Evolutionary conservation across 1,140 invertebrate species (phyloP), one percentile per base, ranked within the genome.

Genomic region (Drosophila orena): DNA sequence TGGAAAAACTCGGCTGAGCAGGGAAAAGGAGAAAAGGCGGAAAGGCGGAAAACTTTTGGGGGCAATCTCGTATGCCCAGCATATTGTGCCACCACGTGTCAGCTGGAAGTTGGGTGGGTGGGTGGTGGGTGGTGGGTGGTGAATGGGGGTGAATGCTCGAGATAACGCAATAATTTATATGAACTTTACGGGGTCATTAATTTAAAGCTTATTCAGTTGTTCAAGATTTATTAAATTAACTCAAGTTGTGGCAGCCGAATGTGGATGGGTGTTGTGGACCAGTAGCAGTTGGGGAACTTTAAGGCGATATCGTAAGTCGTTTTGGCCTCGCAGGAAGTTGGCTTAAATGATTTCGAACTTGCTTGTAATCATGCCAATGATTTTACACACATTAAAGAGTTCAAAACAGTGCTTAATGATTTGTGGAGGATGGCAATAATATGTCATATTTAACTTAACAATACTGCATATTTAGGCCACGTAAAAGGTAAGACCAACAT

Each of bases 201-300:
- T 91, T 91, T 91, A 89, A 91, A 91, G 90, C 90, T 91, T 89
- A 91, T 91, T 91, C 90, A 91, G 90, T 91, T 91, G 90, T 91
- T 91, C 80, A 91, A 91, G 90, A 91, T 91, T 91, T 91, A 91
- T 91, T 91, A 91, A 91, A 91, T 91, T 89, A 91, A 91, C 90
- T 91, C 80, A 80, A 91, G 90, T 89, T 84, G 78, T 91, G 84
- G 84, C 83, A 86, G 78, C 50, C 59, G 20, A 38, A 4, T 24
- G 38, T 22, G 22, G 38, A 17, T 53, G 47, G 43, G 42, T 24
- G 14, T 30, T 11, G 8, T 1, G 1, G 14, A 22, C 3, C n/a
- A 3, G 17, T 3, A 22, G 5, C n/a, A 3, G 17, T 3, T n/a
- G 8, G 65, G 7, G 7, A 42, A 57, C 20, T 59, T 27, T 11